Base-by-base conservation (phyloP, 2,888 invertebrate genomes). In the Drosophila pseudotalamancana region DNA sequence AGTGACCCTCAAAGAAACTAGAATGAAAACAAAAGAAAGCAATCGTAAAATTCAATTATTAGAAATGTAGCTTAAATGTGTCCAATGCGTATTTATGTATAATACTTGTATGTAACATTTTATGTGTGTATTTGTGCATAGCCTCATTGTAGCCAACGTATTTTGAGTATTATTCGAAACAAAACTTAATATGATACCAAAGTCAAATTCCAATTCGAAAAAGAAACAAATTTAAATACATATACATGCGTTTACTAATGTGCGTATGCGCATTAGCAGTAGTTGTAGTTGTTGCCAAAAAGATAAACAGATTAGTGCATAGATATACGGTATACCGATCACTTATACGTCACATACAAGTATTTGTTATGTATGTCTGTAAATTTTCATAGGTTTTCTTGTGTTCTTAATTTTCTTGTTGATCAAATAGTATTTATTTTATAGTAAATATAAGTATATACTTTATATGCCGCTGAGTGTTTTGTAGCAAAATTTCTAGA, bases 21-120 rank as follows among this genome's bases (percentile, higher is more conserved):
- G 3, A 23, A 67, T 53, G 72, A 70, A 70, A 67, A 65, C 60
- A 45, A 64, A 65, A 48, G 59, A 50, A 80, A 85, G 82, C 82
- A 83, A 88, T 83, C 87, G 88, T 77, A 70, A 77, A 87, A 83
- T 68, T 86, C 88, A 88, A 83, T 83, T 83, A 83, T 76, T 83
- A 83, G 82, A 64, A 45, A 66, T 51, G 55, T 85, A 82, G 81
- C 60, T 67, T 65, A 68, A 69, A 61, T 63, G 74, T 87, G 71
- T 87, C 82, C 73, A 77, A 55, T 62, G 19, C 14, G 32, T 63
- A 61, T 78, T 56, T 53, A 45, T 64, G 66, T 67, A 64, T 66
- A 59, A 12, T 55, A 57, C 37, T 32, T 61, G 31, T 51, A 48
- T 54, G 61, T 80, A 53, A 40, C 9, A 37, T 49, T 53, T 71